phyloP scores from a whole-genome alignment of 2,113 vertebrate species.

The Pterophyllum scalare region DNA sequence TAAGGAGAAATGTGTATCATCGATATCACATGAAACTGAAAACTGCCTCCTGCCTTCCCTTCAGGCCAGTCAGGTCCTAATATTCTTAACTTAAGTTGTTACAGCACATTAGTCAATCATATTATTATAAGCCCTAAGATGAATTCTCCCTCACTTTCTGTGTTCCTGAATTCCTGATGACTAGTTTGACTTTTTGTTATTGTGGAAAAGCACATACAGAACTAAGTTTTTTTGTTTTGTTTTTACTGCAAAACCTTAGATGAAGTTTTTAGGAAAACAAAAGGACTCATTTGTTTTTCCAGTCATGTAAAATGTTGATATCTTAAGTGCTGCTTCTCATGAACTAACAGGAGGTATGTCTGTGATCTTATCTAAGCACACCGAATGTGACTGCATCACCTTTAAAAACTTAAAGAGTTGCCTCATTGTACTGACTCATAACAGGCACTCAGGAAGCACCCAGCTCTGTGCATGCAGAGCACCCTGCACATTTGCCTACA shows the following conservation, averaged over 20 bases:
- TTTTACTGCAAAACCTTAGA: background rate
- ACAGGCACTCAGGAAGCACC: background rate
- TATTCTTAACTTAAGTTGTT: background rate
- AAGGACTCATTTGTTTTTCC: background rate
- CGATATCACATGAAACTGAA: conserved; percentile 40
- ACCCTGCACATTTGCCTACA: conserved; percentile 21
- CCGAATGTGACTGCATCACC: background rate
- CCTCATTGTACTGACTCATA: conserved; percentile 17
- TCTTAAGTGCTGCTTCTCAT: background rate
- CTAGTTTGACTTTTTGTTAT: background rate
- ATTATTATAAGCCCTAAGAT: conserved; percentile 13
- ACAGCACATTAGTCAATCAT: background rate
- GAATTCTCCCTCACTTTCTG: background rate
- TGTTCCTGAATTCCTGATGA: conserved; percentile 11
- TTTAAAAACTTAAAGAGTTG: background rate
- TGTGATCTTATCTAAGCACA: background rate
- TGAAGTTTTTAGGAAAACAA: background rate
- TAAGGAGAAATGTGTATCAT: conserved; percentile 18
- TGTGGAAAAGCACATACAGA: background rate
- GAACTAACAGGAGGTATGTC: background rate
- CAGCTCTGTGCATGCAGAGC: background rate
- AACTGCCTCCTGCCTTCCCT: conserved; percentile 57
- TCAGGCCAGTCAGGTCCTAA: conserved; percentile 5
- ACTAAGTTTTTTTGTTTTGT: background rate
- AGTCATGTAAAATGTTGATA: background rate